Conservation (phyloP, 2,888 invertebrate species). For the Nephrotoma appendiculata region DNA sequence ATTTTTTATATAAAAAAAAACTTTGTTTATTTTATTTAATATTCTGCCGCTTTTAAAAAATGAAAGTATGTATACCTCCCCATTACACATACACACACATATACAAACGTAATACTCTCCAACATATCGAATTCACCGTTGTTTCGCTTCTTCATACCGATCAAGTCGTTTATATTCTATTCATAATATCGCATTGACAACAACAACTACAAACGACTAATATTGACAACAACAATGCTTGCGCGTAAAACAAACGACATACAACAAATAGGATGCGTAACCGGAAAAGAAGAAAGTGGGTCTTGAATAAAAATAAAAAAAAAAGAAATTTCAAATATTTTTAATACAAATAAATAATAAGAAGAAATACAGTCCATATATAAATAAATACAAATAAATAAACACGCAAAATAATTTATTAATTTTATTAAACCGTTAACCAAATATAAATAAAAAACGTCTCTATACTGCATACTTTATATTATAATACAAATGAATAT, state of each 20-base stretch:
- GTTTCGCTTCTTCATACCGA: not conserved
- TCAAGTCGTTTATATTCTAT: not conserved
- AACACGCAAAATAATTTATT: slow-evolving; percentile 1
- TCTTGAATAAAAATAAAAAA: not conserved
- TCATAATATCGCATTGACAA: not conserved
- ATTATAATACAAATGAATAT: not conserved
- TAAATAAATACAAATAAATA: not conserved
- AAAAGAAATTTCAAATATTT: slow-evolving; percentile 1
- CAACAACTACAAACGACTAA: not conserved
- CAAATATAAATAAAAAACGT: not conserved
- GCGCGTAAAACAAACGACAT: not conserved
- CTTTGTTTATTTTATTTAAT: not conserved
- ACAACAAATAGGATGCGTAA: slow-evolving; percentile 3
- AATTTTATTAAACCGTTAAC: not conserved
- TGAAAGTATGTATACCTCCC: not conserved
- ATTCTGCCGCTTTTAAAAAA: not conserved
- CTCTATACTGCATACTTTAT: not conserved
- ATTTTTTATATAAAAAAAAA: not conserved
- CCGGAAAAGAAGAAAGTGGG: slow-evolving; percentile 6
- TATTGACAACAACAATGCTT: not conserved
- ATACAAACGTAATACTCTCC: not conserved
- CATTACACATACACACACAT: not conserved
- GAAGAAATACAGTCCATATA: not conserved
- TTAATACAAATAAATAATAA: not conserved
- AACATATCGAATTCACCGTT: not conserved